A percentile compares a stretch with the other conserved stretches of the same genome.
Conservation (phyloP, 2,113 vertebrate species). For the Hippopotamus amphibius region DNA sequence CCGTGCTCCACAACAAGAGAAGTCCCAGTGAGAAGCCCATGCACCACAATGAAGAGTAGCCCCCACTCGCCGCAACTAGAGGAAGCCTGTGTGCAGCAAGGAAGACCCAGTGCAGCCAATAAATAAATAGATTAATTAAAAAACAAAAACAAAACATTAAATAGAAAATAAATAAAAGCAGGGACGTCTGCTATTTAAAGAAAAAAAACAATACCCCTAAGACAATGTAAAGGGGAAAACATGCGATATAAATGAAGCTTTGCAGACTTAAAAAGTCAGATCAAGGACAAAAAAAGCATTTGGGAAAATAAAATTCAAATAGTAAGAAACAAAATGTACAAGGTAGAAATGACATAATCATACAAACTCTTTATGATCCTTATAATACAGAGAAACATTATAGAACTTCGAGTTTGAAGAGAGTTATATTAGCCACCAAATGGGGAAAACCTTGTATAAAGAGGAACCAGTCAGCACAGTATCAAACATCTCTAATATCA, state of each 20-base stretch:
- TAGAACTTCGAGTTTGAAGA: background rate
- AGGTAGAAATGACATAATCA: background rate
- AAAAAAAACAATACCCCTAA: background rate
- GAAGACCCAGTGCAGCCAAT: too few species aligned
- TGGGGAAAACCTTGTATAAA: background rate
- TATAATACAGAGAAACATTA: background rate
- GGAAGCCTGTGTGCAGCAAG: too few species aligned
- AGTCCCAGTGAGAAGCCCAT: too few species aligned
- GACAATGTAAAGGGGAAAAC: background rate
- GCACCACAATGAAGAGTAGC: too few species aligned
- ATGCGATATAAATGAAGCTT: background rate
- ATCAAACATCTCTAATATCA: background rate
- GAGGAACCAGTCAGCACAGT: background rate
- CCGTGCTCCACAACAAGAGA: too few species aligned
- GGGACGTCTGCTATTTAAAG: background rate
- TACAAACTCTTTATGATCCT: background rate
- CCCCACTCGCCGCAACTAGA: too few species aligned
- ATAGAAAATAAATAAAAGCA: too few species aligned
- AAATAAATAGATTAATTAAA: too few species aligned
- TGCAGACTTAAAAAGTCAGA: background rate
- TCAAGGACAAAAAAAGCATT: background rate
- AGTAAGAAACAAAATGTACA: background rate
- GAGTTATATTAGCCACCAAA: background rate
- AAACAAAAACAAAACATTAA: too few species aligned
- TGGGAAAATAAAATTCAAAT: conserved; percentile 25